These are phyloP conservation scores for Lateolabrax maculatus DNA, from an alignment of 2,797 vertebrate genomes.

Conservation along the genomic window DNA sequence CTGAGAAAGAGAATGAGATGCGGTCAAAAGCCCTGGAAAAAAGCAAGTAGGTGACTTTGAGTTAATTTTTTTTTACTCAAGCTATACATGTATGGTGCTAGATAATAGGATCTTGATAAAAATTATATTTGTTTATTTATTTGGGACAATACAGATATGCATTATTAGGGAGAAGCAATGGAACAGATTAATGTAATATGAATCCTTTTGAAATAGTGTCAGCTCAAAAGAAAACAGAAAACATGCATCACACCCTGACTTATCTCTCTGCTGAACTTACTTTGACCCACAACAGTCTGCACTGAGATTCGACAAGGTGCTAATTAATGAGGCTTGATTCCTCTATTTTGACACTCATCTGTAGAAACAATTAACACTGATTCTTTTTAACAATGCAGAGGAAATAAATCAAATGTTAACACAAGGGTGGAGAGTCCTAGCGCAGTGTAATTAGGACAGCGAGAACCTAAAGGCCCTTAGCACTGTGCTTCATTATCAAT, in stretches of 20 bases:
- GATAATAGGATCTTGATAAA: not conserved
- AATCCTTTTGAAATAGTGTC: conserved; percentile 2
- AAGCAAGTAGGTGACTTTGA: not conserved
- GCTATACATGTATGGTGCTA: not conserved
- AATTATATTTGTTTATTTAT: not conserved
- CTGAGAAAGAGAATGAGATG: not conserved
- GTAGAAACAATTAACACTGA: conserved; percentile 94
- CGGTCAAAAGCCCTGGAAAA: not conserved
- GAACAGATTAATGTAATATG: not conserved
- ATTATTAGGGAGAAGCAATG: not conserved
- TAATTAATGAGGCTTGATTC: conserved; percentile 91
- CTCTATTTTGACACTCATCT: conserved; percentile 92
- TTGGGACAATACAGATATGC: not conserved
- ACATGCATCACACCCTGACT: conserved; percentile 18
- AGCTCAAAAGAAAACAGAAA: conserved; percentile 12
- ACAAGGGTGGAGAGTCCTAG: conserved; percentile 89
- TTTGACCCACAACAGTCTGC: conserved; percentile 29
- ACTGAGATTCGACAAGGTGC: conserved; percentile 79
- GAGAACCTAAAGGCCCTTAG: conserved; percentile 88
- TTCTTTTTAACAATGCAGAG: conserved; percentile 88
- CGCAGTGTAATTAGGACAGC: conserved; percentile 93
- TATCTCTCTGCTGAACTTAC: conserved; percentile 33
- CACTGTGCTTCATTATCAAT: conserved; percentile 88
- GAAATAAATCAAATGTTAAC: conserved; percentile 98
- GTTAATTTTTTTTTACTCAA: not conserved